Percentiles rank a stretch among this genome's conserved stretches.
Evolutionary conservation across 2,113 vertebrate species (phyloP).

Genomic region (Myotis lucifugus): DNA sequence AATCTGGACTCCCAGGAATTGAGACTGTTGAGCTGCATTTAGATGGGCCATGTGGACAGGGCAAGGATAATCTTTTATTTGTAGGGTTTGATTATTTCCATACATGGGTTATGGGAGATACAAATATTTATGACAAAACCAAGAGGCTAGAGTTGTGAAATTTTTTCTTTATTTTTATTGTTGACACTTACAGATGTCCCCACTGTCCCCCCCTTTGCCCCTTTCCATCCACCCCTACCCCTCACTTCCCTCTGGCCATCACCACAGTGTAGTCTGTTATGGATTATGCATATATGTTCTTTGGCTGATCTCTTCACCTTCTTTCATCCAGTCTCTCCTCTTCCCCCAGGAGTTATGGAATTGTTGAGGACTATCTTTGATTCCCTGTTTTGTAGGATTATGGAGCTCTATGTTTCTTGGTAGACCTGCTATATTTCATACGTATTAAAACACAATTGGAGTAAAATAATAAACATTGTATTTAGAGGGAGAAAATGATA

Average conservation of each 20-base stretch:
- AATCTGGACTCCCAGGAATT: conserved; percentile 64
- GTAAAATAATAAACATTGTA: background rate
- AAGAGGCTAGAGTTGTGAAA: background rate
- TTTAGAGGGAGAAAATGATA: background rate
- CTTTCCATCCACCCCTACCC: background rate
- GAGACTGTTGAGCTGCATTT: conserved; percentile 51
- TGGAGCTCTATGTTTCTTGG: background rate
- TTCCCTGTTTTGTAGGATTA: background rate
- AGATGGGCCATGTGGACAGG: conserved; percentile 40
- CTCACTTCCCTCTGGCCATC: background rate
- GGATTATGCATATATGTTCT: background rate
- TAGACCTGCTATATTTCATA: background rate
- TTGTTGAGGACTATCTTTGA: background rate
- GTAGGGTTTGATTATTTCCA: background rate
- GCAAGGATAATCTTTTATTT: conserved; percentile 2
- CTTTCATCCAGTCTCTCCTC: background rate
- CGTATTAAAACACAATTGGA: background rate
- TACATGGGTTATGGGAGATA: background rate
- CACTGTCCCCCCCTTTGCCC: background rate
- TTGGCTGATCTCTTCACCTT: background rate
- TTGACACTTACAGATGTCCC: background rate
- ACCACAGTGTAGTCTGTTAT: background rate
- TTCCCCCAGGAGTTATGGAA: background rate
- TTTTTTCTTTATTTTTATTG: background rate
- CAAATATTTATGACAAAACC: background rate